phyloP scores from a whole-genome alignment of 2,113 vertebrate genomes.

The Melanostigma gelatinosum region DNA sequence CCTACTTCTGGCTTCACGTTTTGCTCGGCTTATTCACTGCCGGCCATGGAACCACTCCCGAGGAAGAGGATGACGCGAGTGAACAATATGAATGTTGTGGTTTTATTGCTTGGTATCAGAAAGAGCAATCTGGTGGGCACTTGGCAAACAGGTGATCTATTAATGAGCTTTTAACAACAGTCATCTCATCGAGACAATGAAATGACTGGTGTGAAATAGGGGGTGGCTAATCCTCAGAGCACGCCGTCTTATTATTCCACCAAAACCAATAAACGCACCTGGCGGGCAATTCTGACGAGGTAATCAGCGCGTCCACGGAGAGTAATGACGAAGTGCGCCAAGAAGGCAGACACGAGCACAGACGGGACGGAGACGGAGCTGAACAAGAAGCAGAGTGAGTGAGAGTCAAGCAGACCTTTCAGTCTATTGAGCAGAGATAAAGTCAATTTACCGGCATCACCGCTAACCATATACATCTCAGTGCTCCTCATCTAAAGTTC shows the following conservation, averaged over 20 bases:
- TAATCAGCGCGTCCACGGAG: slow-evolving; percentile 32
- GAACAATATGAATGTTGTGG: background rate
- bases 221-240: background rate
- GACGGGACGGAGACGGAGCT: slow-evolving; percentile 11
- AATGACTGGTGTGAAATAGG: slow-evolving; percentile 21
- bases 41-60: slow-evolving; percentile 8
- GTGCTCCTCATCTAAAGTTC: slow-evolving; percentile 44
- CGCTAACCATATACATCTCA: slow-evolving; percentile 31
- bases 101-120: slow-evolving; percentile 10
- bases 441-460: slow-evolving; percentile 46
- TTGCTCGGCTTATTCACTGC: background rate
- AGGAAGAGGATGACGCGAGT: background rate
- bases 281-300: slow-evolving; percentile 34
- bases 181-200: slow-evolving; percentile 11
- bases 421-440: slow-evolving; percentile 30
- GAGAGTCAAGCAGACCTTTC: slow-evolving; percentile 20
- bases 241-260: slow-evolving; percentile 1
- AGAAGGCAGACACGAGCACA: background rate
- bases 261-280: slow-evolving; percentile 31
- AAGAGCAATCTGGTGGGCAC: background rate
- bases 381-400: background rate
- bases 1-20: slow-evolving; percentile 19
- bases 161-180: slow-evolving; percentile 17
- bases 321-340: background rate
- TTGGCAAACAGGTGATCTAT: slow-evolving; percentile 6